Percentiles rank a stretch among this genome's conserved stretches.
phyloP scores from a whole-genome alignment of 2,113 vertebrate genomes.

The Cyphomyrus discorhynchus region DNA sequence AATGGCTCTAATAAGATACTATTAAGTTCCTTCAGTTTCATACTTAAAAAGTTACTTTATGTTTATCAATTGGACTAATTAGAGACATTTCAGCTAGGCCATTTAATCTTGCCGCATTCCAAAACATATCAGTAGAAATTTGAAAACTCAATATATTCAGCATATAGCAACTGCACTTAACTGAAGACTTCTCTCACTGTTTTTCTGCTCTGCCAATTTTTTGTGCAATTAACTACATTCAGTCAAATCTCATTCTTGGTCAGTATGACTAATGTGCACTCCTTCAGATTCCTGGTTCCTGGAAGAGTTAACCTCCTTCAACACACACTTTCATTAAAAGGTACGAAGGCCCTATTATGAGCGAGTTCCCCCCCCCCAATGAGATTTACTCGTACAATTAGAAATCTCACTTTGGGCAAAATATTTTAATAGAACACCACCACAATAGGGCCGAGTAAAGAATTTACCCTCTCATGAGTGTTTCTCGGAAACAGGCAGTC shows the following conservation, averaged over 20 bases:
- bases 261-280: background rate
- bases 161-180: background rate
- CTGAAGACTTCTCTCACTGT: background rate
- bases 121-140: background rate
- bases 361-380: background rate
- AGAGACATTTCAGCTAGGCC: background rate
- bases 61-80: background rate
- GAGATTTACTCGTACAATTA: background rate
- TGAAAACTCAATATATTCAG: background rate
- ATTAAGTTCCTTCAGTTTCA: background rate
- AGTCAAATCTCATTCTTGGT: background rate
- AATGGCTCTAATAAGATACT: background rate
- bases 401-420: background rate
- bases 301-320: background rate
- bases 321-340: background rate
- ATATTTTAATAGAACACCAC: background rate
- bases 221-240: background rate
- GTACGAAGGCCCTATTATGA: background rate
- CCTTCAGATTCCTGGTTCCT: background rate
- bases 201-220: background rate
- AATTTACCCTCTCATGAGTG: background rate
- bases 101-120: background rate
- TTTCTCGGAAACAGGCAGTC: background rate
- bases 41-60: background rate
- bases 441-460: background rate